phyloP scores from a whole-genome alignment of 1,140 invertebrate genomes.

The Caenorhabditis brenneri region DNA sequence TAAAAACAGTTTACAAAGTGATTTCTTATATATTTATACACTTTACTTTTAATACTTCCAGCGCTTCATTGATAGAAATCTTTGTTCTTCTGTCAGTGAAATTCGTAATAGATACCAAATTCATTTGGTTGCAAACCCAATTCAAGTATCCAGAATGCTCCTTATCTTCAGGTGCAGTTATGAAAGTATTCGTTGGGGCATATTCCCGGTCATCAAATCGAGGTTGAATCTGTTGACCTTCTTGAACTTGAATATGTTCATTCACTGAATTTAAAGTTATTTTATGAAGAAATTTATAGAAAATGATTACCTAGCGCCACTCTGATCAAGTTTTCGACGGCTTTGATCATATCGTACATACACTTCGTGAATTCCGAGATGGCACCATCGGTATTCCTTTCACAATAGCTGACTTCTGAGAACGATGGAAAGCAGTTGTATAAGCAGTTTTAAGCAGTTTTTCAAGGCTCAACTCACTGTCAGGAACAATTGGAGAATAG shows the following conservation, averaged over 20 bases:
- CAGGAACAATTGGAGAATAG: background rate
- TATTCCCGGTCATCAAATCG: background rate
- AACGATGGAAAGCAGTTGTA: background rate
- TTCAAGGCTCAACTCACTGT: background rate
- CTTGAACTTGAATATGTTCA: background rate
- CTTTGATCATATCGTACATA: background rate
- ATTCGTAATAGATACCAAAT: background rate
- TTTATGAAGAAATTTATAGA: background rate
- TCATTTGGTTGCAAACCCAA: slow-evolving; percentile 8
- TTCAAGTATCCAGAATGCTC: background rate
- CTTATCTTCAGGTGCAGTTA: background rate
- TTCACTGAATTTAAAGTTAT: background rate
- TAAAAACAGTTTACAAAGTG: background rate
- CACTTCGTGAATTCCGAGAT: background rate
- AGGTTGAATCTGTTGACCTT: background rate
- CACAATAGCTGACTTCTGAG: background rate
- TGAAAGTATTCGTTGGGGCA: background rate
- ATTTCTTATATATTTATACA: background rate
- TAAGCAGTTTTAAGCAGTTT: background rate
- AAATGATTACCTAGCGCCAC: background rate
- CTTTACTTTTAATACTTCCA: background rate
- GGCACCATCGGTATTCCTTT: background rate
- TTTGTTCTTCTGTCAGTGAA: background rate
- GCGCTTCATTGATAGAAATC: background rate
- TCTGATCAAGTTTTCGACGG: background rate